Base-by-base conservation (phyloP, 2,888 invertebrate genomes). In the Gari tellinella region DNA sequence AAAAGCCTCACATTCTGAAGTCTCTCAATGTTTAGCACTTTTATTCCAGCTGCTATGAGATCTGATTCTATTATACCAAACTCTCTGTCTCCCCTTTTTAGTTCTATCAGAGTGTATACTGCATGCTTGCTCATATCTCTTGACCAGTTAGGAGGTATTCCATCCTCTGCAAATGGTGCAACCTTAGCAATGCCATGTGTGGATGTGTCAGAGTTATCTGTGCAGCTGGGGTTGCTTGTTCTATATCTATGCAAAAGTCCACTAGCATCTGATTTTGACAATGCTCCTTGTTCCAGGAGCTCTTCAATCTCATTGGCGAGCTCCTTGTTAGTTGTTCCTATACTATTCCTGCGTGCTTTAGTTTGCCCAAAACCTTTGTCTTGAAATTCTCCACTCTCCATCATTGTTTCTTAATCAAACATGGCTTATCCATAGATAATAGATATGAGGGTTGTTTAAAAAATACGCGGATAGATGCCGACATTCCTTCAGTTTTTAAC, bases 281-380 rank as follows among this genome's bases (percentile, higher is more conserved):
- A 57, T 23, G 60, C 61, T 3, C 69, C 77, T 10, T 38, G 66
- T 43, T 23, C 25, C 31, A 81, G 37, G n/a, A 79, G 46, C 45
- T 74, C 72, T 56, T 64, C 49, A 52, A 81, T 58, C 55, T 76
- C 76, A 41, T 58, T 52, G 31, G 61, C 53, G 49, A 46, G 45
- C 23, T 78, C 75, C 23, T 7, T 31, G 31, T 31, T 31, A 7
- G 31, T 7, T 7, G 31, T 10, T 10, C 31, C 31, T 7, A 31
- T 10, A 31, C 31, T 31, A 31, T 31, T 31, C 10, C 31, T 31
- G 31, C 31, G 31, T 10, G 10, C 31, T 10, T 31, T 31, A 7
- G 31, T 4, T 31, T 31, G 4, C 10, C 5, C 10, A 10, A 7
- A 4, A 7, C 31, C 31, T 7, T 4, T 7, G 4, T 31, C 31